Evolutionary conservation across 1,140 invertebrate genomes (phyloP).

Genomic region (Drosophila setifemur): DNA sequence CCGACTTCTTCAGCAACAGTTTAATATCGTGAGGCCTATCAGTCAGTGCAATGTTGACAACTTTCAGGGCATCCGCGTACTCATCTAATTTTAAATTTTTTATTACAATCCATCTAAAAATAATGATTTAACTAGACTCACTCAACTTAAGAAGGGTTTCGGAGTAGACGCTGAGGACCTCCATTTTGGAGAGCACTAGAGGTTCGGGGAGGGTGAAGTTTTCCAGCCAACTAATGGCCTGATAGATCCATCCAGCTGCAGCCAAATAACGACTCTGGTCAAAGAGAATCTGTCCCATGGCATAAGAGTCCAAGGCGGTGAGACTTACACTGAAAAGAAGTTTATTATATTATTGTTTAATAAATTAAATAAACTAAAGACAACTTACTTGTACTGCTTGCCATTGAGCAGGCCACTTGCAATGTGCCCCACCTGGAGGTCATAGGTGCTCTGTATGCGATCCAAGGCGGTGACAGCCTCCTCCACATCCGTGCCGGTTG

Average conservation of each 20-base stretch:
- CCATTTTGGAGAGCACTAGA: slow-evolving; percentile 13
- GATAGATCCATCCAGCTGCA: slow-evolving; percentile 49
- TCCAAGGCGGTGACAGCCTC: slow-evolving; percentile 96
- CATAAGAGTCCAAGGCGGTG: slow-evolving; percentile 42
- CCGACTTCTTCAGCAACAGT: slow-evolving; percentile 88
- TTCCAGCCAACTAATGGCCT: slow-evolving; percentile 19
- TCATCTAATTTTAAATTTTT: slow-evolving; percentile 27
- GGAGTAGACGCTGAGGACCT: slow-evolving; percentile 47
- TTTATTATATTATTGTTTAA: background rate
- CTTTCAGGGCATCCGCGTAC: slow-evolving; percentile 52
- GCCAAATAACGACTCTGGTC: slow-evolving; percentile 33
- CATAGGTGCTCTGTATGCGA: slow-evolving; percentile 97
- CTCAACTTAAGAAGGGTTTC: slow-evolving; percentile 53
- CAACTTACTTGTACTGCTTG: slow-evolving; percentile 88
- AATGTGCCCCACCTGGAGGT: slow-evolving; percentile 92
- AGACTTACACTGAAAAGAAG: slow-evolving; percentile 32
- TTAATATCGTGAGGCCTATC: slow-evolving; percentile 58
- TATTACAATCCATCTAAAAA: background rate
- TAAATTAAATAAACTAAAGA: background rate
- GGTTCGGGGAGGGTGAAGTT: slow-evolving; percentile 9
- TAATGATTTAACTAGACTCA: slow-evolving; percentile 21
- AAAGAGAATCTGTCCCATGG: slow-evolving; percentile 43
- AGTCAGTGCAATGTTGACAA: slow-evolving; percentile 49
- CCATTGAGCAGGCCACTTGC: slow-evolving; percentile 94
- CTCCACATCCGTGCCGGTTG: slow-evolving; percentile 93